phyloP scores from a whole-genome alignment of 2,113 vertebrate species.

The Chloebia gouldiae region DNA sequence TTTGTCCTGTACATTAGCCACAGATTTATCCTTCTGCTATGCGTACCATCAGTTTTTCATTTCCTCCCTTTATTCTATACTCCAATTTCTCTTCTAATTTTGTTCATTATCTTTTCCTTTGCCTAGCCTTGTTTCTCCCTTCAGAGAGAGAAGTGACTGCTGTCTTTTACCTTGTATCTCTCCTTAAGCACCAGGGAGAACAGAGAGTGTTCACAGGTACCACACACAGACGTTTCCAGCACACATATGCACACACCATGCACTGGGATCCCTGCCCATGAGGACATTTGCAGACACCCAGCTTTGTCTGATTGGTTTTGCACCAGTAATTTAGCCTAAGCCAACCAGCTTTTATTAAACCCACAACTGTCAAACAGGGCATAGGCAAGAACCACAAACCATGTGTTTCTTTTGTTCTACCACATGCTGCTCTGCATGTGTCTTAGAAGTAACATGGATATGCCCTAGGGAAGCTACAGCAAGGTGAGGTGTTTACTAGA shows the following conservation, averaged over 20 bases:
- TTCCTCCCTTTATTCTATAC: conserved; percentile 31
- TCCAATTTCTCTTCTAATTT: neutral
- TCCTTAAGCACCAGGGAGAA: neutral
- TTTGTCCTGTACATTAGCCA: conserved; percentile 28
- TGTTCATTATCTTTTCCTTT: conserved; percentile 12
- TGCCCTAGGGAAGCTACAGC: neutral
- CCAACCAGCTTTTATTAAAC: conserved; percentile 21
- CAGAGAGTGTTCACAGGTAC: neutral
- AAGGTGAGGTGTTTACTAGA: neutral
- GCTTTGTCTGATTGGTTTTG: neutral
- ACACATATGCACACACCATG: rapidly evolving
- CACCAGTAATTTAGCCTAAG: conserved; percentile 19
- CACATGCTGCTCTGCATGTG: neutral
- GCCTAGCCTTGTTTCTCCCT: neutral
- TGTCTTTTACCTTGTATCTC: neutral
- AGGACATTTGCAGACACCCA: neutral
- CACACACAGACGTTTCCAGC: neutral
- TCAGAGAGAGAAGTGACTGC: neutral
- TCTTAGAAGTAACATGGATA: neutral
- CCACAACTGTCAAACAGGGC: neutral
- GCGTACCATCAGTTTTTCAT: neutral
- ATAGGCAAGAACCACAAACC: conserved; percentile 12
- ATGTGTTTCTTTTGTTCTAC: neutral
- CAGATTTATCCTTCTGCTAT: conserved; percentile 44
- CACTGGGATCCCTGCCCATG: neutral